A percentile compares a stretch with the other conserved stretches of the same genome.
Evolutionary conservation across 2,888 invertebrate genomes (phyloP).

Genomic region (Polydrusus pterygomalis): DNA sequence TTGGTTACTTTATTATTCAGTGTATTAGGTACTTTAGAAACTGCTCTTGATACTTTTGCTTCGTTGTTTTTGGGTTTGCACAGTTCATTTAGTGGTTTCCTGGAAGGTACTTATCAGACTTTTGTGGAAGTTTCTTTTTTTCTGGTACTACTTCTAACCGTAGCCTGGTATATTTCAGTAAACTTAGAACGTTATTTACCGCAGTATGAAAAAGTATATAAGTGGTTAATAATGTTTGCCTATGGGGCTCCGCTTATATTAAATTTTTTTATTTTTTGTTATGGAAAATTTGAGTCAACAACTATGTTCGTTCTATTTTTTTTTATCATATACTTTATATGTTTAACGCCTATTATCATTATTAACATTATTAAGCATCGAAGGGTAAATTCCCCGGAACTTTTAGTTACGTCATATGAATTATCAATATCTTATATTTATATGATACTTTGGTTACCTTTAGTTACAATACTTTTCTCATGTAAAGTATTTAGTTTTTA

Average conservation of each 20-base stretch:
- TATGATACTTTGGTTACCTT: not conserved
- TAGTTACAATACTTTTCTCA: not conserved
- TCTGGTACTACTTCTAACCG: not conserved
- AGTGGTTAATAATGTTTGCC: not conserved
- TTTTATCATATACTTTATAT: not conserved
- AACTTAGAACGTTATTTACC: not conserved
- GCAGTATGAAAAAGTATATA: not conserved
- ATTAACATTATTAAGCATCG: not conserved
- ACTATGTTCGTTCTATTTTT: not conserved
- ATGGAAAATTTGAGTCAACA: not conserved
- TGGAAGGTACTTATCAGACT: too few species aligned
- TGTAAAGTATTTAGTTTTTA: not conserved
- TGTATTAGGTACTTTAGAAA: not conserved
- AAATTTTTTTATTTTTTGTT: not conserved
- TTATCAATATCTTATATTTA: conserved; percentile 3
- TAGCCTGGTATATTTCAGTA: conserved; percentile 4
- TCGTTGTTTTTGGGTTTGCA: not conserved
- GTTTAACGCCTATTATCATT: not conserved
- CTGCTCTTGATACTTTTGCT: not conserved
- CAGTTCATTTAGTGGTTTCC: not conserved
- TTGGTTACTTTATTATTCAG: not conserved
- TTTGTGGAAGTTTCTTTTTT: not conserved
- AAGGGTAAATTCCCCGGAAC: not conserved
- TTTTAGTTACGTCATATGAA: not conserved
- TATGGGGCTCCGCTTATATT: not conserved